Evolutionary conservation across 2,113 vertebrate genomes (phyloP), one percentile per base, ranked within the genome.

Genomic region (Muscicapa adusta): DNA sequence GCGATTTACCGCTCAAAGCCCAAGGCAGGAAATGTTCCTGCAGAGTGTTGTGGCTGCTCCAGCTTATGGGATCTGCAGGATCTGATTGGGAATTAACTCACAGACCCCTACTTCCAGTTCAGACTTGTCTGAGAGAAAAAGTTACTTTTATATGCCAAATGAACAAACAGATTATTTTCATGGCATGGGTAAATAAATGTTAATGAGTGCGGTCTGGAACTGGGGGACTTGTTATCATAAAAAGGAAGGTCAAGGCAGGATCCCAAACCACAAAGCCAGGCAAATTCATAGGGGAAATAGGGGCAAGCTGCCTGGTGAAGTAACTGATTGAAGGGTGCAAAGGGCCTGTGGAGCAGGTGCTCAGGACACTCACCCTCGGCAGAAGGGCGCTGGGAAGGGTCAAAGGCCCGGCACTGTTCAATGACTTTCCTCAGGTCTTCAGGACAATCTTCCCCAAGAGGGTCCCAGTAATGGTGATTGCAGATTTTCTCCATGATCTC

Each of bases 371-470:
- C 92, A 98, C 98, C 98, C 95, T 98, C 98, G 1, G 98, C 97
- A 60, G 97, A 98, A 20, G 98, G 99, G 54, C 98, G 98, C 3
- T 76, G 29, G 40, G 97, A 98, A 33, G 97, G 94, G 2, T 98
- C 97, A 4, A 96, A 97, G 45, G 95, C 97, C 25, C 93, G 94
- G 67, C 98, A 98, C 40, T 76, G 89, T 7, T 98, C 50, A 58
- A 98, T 98, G 89, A 99, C 34, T 12, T 89, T 68, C 80, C 0
- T 31, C 42, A 99, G 94, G 2, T 50, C 26, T 29, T 31, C 4
- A 7, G 98, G 98, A 72, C 98, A 99, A 11, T 98, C 98, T 5
- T 95, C 43, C 16, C 97, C 97, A 7, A 99, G 87, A 1, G 98
- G 97, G 33, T 98, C 98, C n/a, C 14, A 88, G 48, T 73, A 53